phyloP scores from a whole-genome alignment of 2,888 invertebrate species.

The Dicycla oo region DNA sequence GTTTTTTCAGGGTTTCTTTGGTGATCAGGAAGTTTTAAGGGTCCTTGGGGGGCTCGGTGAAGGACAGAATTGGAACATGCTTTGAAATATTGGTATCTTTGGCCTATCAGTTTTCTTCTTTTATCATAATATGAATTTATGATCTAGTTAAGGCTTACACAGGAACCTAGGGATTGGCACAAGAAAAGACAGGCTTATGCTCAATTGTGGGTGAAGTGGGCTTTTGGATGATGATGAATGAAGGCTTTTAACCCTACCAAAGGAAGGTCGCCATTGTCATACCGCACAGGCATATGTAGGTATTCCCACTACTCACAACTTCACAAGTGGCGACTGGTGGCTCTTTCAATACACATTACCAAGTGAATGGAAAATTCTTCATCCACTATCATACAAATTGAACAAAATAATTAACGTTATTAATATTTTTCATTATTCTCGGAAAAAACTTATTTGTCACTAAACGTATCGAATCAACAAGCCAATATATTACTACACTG shows the following conservation, averaged over 20 bases:
- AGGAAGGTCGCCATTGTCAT: background rate
- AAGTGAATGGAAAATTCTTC: background rate
- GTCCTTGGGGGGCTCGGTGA: background rate
- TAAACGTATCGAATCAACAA: conserved; percentile 10
- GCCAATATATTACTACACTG: background rate
- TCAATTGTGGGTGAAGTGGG: too few relatives aligned
- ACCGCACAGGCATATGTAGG: background rate
- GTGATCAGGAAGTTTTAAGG: background rate
- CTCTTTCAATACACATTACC: background rate
- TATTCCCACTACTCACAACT: background rate
- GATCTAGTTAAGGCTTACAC: too few relatives aligned
- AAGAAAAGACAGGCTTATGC: too few relatives aligned
- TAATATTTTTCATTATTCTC: conserved; percentile 9
- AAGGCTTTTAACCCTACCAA: background rate
- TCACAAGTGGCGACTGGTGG: background rate
- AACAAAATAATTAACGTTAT: background rate
- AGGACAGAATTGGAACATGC: background rate
- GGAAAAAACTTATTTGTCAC: conserved; percentile 14
- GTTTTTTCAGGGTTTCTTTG: conserved; percentile 5
- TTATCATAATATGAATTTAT: background rate
- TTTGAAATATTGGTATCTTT: background rate
- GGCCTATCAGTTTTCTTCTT: background rate
- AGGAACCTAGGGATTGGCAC: too few relatives aligned
- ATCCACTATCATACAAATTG: background rate
- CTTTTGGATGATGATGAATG: too few relatives aligned